A percentile compares a stretch with the other conserved stretches of the same genome.
Evolutionary conservation across 1,140 invertebrate genomes (phyloP).

Genomic region (Caerostris darwini): DNA sequence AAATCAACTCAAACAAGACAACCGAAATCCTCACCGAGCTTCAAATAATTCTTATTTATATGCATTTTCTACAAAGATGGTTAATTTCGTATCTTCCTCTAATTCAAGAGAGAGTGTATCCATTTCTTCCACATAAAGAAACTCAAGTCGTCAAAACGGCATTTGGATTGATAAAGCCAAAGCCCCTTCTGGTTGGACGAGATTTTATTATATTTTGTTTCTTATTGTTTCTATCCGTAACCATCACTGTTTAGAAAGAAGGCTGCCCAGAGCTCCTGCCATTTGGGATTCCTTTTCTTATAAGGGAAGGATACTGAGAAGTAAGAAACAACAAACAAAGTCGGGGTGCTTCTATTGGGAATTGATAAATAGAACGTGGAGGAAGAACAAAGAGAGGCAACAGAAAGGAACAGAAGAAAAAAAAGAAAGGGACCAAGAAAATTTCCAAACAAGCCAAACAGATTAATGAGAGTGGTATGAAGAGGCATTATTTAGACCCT

Average conservation of each 20-base stretch:
- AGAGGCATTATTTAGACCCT: conserved; percentile 22
- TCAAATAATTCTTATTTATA: too few relatives aligned
- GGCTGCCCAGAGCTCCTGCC: background rate
- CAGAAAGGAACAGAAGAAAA: background rate
- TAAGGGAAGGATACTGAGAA: background rate
- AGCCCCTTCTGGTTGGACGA: background rate
- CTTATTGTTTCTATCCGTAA: background rate
- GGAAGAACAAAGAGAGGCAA: background rate
- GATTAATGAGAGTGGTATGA: conserved; percentile 29
- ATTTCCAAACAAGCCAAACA: conserved; percentile 20
- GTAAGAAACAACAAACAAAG: background rate
- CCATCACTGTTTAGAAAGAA: background rate
- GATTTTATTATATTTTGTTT: background rate
- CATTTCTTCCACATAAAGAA: too few relatives aligned
- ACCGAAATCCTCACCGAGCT: too few relatives aligned
- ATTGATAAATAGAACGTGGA: background rate
- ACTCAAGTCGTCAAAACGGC: background rate
- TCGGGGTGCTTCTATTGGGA: background rate
- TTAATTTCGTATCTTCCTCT: too few relatives aligned
- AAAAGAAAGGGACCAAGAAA: background rate
- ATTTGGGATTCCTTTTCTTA: background rate
- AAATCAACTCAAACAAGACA: too few relatives aligned
- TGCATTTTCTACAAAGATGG: too few relatives aligned
- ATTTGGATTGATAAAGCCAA: background rate
- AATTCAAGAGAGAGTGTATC: too few relatives aligned